phyloP scores from a whole-genome alignment of 2,888 invertebrate species.

The Noctua fimbriata region DNA sequence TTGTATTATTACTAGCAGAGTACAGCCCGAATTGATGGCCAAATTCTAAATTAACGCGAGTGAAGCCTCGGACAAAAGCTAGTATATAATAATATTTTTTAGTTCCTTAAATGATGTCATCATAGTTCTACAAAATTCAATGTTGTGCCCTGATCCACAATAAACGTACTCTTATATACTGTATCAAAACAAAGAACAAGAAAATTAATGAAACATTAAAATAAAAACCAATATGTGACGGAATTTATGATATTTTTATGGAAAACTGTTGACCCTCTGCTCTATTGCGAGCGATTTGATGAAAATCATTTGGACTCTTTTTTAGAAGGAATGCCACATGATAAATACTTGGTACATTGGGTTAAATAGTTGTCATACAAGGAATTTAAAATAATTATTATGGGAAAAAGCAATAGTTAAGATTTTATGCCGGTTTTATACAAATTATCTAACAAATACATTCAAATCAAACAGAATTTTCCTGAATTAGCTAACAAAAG shows the following conservation, averaged over 20 bases:
- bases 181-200: constrained; percentile 46
- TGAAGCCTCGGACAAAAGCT: too few relatives aligned
- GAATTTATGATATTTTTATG: constrained; percentile 63
- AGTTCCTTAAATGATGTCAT: neutral
- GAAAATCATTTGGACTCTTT: too few relatives aligned
- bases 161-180: constrained; percentile 3
- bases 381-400: too few relatives aligned
- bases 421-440: neutral
- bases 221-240: constrained; percentile 59
- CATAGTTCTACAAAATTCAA: neutral
- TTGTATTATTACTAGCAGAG: too few relatives aligned
- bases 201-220: constrained; percentile 55
- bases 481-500: neutral
- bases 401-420: neutral
- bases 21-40: too few relatives aligned
- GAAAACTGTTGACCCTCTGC: constrained; percentile 39
- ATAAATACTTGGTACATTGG: neutral
- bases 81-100: neutral
- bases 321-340: neutral
- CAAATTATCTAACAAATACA: too few relatives aligned
- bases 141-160: neutral
- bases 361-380: too few relatives aligned
- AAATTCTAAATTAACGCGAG: too few relatives aligned
- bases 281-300: constrained; percentile 43
- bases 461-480: neutral